Evolutionary conservation across 2,797 vertebrate species (phyloP).

Genomic region (Silurus aristotelis): DNA sequence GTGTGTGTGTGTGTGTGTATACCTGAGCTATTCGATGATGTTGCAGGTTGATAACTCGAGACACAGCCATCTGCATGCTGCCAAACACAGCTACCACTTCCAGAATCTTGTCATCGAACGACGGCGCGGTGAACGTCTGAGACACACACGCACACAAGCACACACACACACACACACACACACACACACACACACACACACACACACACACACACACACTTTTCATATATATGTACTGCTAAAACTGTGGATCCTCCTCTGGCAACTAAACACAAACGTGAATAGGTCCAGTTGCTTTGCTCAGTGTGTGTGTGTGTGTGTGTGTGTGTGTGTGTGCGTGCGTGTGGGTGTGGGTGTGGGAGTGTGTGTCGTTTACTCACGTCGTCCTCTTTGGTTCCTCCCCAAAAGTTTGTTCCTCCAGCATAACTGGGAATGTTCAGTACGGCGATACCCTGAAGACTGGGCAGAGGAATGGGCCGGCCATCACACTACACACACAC

Average conservation of each 20-base stretch:
- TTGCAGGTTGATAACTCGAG: slow-evolving; percentile 92
- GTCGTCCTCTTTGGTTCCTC: slow-evolving; percentile 96
- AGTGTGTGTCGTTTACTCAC: slow-evolving; percentile 66
- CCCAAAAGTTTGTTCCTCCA: slow-evolving; percentile 98
- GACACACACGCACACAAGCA: slow-evolving; percentile 23
- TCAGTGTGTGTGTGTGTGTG: neutral
- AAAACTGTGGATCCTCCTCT: neutral
- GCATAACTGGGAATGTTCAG: slow-evolving; percentile 96
- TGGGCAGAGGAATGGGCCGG: slow-evolving; percentile 90
- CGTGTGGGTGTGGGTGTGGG: neutral
- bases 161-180: slow-evolving; percentile 17
- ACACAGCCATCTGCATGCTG: slow-evolving; percentile 98
- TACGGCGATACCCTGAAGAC: slow-evolving; percentile 94
- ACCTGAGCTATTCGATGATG: slow-evolving; percentile 98
- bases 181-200: slow-evolving; percentile 22
- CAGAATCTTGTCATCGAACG: slow-evolving; percentile 94
- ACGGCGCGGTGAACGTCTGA: slow-evolving; percentile 92
- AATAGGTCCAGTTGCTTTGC: neutral
- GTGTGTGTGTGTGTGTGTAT: slow-evolving; percentile 24
- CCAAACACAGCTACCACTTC: slow-evolving; percentile 97
- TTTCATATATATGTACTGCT: neutral
- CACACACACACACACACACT: slow-evolving; percentile 9
- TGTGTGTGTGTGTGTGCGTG: too few relatives aligned
- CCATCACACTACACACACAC: slow-evolving; percentile 83
- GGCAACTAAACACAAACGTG: neutral